Evolutionary conservation across 2,797 vertebrate species (phyloP), one percentile per base, ranked within the genome.

Genomic region (Sebastes hopkinsi): DNA sequence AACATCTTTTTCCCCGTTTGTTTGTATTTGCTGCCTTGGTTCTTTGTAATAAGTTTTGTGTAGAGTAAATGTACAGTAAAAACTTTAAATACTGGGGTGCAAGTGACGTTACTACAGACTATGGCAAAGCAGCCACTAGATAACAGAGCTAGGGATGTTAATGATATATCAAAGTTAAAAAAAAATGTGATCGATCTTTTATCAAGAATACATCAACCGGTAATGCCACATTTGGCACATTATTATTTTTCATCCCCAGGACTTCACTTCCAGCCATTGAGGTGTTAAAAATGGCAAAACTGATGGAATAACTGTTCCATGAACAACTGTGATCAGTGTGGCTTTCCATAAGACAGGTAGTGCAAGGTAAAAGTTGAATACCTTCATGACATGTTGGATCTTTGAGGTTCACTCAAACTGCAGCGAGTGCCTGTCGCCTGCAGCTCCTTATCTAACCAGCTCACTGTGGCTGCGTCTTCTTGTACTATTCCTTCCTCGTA

Each of bases 31-130:
- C 75, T 87, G 60, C 67, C 18, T 50, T 34, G 62, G 25, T 77
- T 91, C 68, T 83, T 71, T 77, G 46, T 79, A 80, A 84, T 72
- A 77, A 77, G 54, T 84, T 91, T 60, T 30, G 85, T 90, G 77
- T 52, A 18, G 14, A 67, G 23, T 29, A 80, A 71, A 80, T 61
- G 50, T 34, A 71, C 62, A 56, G 67, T 77, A 50, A 68, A 82
- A 80, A 81, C 69, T 32, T 72, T 34, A 54, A 71, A 76, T 56
- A 72, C n/a, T 27, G 7, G 3, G 3, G 23, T 75, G 55, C 3
- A 36, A 30, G 34, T 67, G 46, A 77, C 8, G 2, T 16, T 22
- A 12, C 25, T 30, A 12, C n/a, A 59, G 60, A 72, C 13, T 29
- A 7, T 32, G 11, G n/a, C 14, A 62, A 61, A 27, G 8, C 42